Evolutionary conservation across 2,797 vertebrate species (phyloP), one percentile per base, ranked within the genome.

Genomic region (Hoplostethus atlanticus): DNA sequence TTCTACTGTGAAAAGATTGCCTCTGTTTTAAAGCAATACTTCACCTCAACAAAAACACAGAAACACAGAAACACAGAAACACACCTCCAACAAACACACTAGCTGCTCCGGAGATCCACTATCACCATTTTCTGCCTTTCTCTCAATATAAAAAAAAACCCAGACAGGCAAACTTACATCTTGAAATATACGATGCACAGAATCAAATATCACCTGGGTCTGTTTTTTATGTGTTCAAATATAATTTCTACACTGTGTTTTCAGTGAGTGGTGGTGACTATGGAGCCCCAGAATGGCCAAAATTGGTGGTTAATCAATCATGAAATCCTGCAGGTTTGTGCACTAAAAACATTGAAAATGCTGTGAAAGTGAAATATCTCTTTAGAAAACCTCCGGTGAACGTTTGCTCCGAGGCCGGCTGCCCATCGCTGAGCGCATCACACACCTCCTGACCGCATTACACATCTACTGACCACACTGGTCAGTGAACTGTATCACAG

Each of bases 141-240:
- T 76, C 68, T 78, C 62, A 71, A 70, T 36, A 69, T 65, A 38
- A 21, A 21, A 21, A 59, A 64, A 83, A 81, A 88, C 86, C 75
- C 86, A 83, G 76, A 75, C 81, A 80, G 79, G 73, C 73, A 7
- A 40, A 8, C 81, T 80, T 65, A 71, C 63, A 79, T 78, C 72
- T 74, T 28, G 42, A 84, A 71, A 71, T 61, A 82, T 66, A 61
- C 56, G 67, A 80, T 72, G 66, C 71, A 28, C 73, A 65, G 48
- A 72, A 46, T 44, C 54, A 48, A 70, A 3, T 2, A 71, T 53
- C 15, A 59, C 5, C 68, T 46, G 62, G 30, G 56, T 74, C 47
- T 84, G 56, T 81, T 81, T 79, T 76, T 62, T 62, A 83, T 76
- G 73, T 66, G 46, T 34, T 40, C 1, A 40, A 40, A 40, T 40